phyloP scores from a whole-genome alignment of 2,888 invertebrate species.

The Leptopterna dolabrata region DNA sequence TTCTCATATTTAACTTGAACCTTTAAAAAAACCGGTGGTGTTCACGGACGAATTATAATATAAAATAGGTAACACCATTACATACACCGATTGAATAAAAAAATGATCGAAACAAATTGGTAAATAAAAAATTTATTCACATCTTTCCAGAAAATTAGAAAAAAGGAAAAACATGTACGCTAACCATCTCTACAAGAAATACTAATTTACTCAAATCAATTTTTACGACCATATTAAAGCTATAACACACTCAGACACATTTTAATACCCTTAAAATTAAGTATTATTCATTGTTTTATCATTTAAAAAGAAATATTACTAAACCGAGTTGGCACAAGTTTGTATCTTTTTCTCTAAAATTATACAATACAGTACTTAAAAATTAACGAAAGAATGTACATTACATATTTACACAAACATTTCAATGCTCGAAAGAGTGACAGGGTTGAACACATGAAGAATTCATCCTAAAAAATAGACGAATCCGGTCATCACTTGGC shows the following conservation, averaged over 20 bases:
- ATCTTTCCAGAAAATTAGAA: background rate
- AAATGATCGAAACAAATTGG: background rate
- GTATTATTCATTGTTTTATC: background rate
- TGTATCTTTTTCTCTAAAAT: background rate
- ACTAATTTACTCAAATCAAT: constrained; percentile 9
- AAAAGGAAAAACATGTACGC: constrained; percentile 20
- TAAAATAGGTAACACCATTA: too few species aligned
- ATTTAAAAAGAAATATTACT: background rate
- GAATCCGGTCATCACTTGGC: background rate
- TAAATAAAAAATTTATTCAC: constrained; percentile 37
- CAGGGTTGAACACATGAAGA: constrained; percentile 3
- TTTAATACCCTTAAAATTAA: constrained; percentile 4
- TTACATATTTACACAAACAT: constrained; percentile 25
- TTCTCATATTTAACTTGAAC: too few species aligned
- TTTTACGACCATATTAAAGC: constrained; percentile 35
- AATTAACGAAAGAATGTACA: background rate
- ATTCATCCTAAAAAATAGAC: background rate
- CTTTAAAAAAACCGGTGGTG: too few species aligned
- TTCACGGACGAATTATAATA: too few species aligned
- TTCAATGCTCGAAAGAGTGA: constrained; percentile 8
- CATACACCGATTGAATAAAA: too few species aligned
- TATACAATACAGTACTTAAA: background rate
- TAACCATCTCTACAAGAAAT: constrained; percentile 32
- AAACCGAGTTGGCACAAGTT: constrained; percentile 44
- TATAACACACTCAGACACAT: constrained; percentile 43